Percentiles rank a stretch among this genome's conserved stretches.
Conservation (phyloP, 2,888 invertebrate genomes). For the Tanytarsus gracilentus region DNA sequence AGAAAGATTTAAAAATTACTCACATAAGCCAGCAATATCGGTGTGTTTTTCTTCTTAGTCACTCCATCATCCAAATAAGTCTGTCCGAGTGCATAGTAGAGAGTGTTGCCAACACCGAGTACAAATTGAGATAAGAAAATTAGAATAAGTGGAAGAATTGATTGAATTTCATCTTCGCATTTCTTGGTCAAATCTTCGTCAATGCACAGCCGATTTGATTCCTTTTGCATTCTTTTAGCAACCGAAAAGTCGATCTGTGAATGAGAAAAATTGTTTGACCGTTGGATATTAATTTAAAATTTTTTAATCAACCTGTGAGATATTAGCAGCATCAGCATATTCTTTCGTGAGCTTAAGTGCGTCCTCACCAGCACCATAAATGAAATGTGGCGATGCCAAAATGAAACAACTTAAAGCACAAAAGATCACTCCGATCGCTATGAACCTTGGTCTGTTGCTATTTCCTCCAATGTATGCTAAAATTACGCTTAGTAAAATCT, state of each 20-base stretch:
- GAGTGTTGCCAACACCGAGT: constrained; percentile 56
- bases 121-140: constrained; percentile 60
- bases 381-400: constrained; percentile 51
- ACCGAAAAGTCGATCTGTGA: constrained; percentile 1
- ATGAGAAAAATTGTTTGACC: neutral
- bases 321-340: constrained; percentile 33
- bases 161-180: constrained; percentile 43
- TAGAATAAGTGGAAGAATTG: constrained; percentile 49
- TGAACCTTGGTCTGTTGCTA: constrained; percentile 57
- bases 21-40: constrained; percentile 47
- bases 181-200: no score
- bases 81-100: constrained; percentile 57
- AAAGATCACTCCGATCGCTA: constrained; percentile 53
- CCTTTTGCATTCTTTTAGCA: constrained; percentile 3
- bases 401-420: constrained; percentile 53
- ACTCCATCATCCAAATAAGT: constrained; percentile 58
- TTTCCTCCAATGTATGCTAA: constrained; percentile 57
- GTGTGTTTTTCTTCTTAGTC: constrained; percentile 54
- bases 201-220: constrained; percentile 32
- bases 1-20: neutral
- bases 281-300: neutral
- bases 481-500: constrained; percentile 53
- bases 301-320: neutral
- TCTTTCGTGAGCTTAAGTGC: constrained; percentile 41
- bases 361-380: constrained; percentile 52